Conservation (phyloP, 1,140 invertebrate genomes). For the Melitaea cinxia region DNA sequence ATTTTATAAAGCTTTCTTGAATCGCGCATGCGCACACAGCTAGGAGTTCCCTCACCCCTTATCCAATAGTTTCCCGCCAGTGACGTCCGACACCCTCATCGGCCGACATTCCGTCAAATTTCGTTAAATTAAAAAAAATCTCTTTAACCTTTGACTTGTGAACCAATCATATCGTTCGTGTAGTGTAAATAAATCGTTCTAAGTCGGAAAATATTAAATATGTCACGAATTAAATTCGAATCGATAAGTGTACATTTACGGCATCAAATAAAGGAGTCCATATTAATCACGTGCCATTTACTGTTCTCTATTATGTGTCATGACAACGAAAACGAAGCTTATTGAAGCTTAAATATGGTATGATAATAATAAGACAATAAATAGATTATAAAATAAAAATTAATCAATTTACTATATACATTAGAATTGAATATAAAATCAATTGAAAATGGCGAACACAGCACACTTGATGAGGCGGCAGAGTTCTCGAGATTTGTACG, state of each 20-base stretch:
- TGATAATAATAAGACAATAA: conserved; percentile 53
- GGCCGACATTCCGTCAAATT: conserved; percentile 35
- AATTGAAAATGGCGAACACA: conserved; percentile 91
- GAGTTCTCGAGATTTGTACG: conserved; percentile 91
- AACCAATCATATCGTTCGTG: conserved; percentile 10
- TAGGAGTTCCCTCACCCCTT: conserved; percentile 41
- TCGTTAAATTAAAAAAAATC: conserved; percentile 30
- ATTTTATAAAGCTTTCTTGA: conserved; percentile 41
- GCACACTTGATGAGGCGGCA: conserved; percentile 93
- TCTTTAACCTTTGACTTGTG: conserved; percentile 12
- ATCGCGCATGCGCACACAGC: conserved; percentile 55
- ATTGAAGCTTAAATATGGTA: conserved; percentile 42
- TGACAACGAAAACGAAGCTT: conserved; percentile 59
- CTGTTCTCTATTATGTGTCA: conserved; percentile 58
- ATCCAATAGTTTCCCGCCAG: conserved; percentile 64
- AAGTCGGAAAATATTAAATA: conserved; percentile 11
- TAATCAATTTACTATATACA: conserved; percentile 28
- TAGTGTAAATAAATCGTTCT: conserved; percentile 42
- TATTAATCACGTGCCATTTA: conserved; percentile 22
- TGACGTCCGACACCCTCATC: conserved; percentile 42
- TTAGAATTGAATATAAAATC: conserved; percentile 34
- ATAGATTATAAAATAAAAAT: conserved; percentile 14
- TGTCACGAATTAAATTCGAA: conserved; percentile 36
- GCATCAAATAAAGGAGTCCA: neutral
- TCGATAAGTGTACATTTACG: conserved; percentile 38